These are phyloP conservation scores for Pygoscelis adeliae DNA, from an alignment of 2,113 vertebrate genomes.

Conservation along the genomic window DNA sequence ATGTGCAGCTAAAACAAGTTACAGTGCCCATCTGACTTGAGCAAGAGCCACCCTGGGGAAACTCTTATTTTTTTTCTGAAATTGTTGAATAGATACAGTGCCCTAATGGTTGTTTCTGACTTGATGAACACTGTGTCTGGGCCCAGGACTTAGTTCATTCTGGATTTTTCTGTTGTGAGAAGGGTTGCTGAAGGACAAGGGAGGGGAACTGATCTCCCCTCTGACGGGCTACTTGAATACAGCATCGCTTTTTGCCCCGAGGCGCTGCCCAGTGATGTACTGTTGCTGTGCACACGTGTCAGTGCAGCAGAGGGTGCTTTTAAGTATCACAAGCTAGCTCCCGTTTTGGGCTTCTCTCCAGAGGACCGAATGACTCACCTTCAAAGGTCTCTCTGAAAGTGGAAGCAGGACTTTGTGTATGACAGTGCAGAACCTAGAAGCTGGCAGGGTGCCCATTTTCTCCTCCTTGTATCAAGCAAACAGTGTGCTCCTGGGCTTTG, in stretches of 20 bases:
- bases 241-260: not conserved
- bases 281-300: not conserved
- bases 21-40: conserved; percentile 37
- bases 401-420: not conserved
- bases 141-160: not conserved
- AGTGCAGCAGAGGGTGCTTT: not conserved
- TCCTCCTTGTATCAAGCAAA: not conserved
- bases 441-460: not conserved
- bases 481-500: not conserved
- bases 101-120: not conserved
- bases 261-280: not conserved
- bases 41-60: conserved; percentile 13
- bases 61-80: not conserved
- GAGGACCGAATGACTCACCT: conserved; percentile 31
- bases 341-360: not conserved
- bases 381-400: not conserved
- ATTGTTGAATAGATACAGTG: not conserved
- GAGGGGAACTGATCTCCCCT: not conserved
- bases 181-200: not conserved
- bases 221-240: accelerated
- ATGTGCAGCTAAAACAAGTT: conserved; percentile 30
- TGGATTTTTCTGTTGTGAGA: not conserved
- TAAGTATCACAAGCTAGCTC: not conserved
- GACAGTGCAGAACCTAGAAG: not conserved
- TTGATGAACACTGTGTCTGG: not conserved